Conservation (phyloP, 2,888 invertebrate genomes). For the Phalera bucephala region DNA sequence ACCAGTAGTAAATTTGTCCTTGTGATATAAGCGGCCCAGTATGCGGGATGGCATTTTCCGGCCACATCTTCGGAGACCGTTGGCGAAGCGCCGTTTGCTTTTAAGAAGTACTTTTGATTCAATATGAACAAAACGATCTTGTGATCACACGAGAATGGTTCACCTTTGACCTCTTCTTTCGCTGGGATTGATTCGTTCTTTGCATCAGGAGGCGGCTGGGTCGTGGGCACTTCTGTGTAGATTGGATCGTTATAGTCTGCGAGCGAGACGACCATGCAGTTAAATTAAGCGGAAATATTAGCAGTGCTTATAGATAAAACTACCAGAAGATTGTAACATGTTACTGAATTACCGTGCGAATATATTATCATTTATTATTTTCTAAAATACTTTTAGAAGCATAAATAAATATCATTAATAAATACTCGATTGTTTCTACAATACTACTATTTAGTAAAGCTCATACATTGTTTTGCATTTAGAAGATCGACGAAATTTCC, state of each 20-base stretch:
- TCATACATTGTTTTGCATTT: background rate
- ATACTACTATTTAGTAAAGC: background rate
- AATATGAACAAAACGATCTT: constrained; percentile 87
- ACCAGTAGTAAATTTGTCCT: constrained; percentile 91
- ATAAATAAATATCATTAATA: too few relatives aligned
- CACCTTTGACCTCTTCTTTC: constrained; percentile 66
- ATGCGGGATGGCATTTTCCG: constrained; percentile 68
- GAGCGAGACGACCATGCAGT: constrained; percentile 59
- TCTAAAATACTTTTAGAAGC: background rate
- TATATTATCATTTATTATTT: too few relatives aligned
- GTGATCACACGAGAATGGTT: constrained; percentile 87
- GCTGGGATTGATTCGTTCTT: constrained; percentile 22
- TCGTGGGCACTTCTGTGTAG: constrained; percentile 45
- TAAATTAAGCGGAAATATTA: constrained; percentile 65
- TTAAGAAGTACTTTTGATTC: constrained; percentile 81
- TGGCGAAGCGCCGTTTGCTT: constrained; percentile 51
- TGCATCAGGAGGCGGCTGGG: constrained; percentile 33
- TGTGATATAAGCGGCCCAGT: constrained; percentile 88
- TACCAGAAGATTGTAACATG: background rate
- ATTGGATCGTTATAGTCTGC: constrained; percentile 51
- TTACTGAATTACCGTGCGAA: background rate
- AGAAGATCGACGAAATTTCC: background rate
- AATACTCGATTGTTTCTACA: background rate
- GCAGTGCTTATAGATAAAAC: constrained; percentile 27
- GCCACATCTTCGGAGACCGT: constrained; percentile 52